A percentile compares a stretch with the other conserved stretches of the same genome.
Conservation (phyloP, 2,888 invertebrate genomes). For the Halocaridina rubra region DNA sequence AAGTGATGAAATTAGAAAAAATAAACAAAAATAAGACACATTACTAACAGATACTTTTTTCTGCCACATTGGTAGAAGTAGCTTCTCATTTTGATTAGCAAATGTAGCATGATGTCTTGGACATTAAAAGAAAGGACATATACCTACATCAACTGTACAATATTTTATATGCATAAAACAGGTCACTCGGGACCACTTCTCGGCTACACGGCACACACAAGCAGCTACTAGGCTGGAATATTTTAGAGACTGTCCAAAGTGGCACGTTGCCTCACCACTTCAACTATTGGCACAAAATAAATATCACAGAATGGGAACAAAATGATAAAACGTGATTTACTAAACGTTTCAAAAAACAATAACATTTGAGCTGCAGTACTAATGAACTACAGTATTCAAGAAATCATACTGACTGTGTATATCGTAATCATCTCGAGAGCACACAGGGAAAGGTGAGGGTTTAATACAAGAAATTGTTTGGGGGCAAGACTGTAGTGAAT, state of each 20-base stretch:
- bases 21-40: background rate
- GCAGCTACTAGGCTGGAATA: conserved; percentile 54
- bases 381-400: no score
- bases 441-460: no score
- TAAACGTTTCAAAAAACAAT: no score
- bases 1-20: no score
- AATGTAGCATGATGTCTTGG: conserved; percentile 56
- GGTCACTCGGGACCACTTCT: conserved; percentile 37
- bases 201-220: conserved; percentile 52
- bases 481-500: no score
- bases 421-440: no score
- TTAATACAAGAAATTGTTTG: no score
- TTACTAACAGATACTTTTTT: conserved; percentile 9
- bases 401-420: no score
- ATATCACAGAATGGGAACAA: conserved; percentile 56
- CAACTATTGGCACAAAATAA: conserved; percentile 58
- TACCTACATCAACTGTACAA: conserved; percentile 59
- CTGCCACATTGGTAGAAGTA: conserved; percentile 43
- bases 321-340: conserved; percentile 25
- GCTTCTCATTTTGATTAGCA: conserved; percentile 60
- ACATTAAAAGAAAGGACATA: conserved; percentile 51
- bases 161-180: conserved; percentile 59
- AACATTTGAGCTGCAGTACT: no score
- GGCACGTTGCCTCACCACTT: conserved; percentile 52
- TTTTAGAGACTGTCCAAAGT: conserved; percentile 55